Percentiles rank a stretch among this genome's conserved stretches.
These are phyloP conservation scores for Stigmatopora nigra DNA, from an alignment of 2,113 vertebrate species.

Conservation along the genomic window DNA sequence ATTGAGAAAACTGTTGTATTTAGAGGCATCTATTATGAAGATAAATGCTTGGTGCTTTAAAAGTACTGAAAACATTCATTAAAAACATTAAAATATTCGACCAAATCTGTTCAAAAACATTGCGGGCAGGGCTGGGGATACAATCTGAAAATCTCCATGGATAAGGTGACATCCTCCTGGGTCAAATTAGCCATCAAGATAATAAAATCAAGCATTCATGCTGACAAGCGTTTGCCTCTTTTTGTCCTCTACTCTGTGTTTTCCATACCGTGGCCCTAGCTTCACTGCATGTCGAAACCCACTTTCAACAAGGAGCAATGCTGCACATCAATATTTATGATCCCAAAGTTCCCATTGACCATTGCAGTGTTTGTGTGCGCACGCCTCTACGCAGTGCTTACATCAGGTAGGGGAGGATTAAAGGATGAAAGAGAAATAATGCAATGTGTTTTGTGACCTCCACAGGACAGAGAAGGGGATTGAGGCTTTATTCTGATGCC, in stretches of 20 bases:
- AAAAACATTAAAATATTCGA: background rate
- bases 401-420: conserved; percentile 54
- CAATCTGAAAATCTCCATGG: conserved; percentile 1
- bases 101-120: background rate
- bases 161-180: background rate
- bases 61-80: background rate
- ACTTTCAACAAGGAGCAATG: background rate
- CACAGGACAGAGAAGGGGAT: conserved; percentile 33
- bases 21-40: background rate
- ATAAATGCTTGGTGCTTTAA: background rate
- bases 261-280: conserved; percentile 1
- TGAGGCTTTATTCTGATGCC: conserved; percentile 26
- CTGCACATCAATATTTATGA: conserved; percentile 33
- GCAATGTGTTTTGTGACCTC: conserved; percentile 60
- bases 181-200: conserved; percentile 2
- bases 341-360: conserved; percentile 32
- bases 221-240: conserved; percentile 15
- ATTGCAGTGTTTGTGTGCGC: conserved; percentile 17
- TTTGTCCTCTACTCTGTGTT: conserved; percentile 24
- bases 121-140: background rate
- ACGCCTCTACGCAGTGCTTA: conserved; percentile 18
- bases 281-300: conserved; percentile 8
- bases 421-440: conserved; percentile 61
- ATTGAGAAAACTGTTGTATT: too few relatives aligned
- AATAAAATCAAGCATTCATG: conserved; percentile 9